These are phyloP conservation scores for Xiphophorus couchianus DNA, from an alignment of 2,113 vertebrate genomes.

Conservation along the genomic window DNA sequence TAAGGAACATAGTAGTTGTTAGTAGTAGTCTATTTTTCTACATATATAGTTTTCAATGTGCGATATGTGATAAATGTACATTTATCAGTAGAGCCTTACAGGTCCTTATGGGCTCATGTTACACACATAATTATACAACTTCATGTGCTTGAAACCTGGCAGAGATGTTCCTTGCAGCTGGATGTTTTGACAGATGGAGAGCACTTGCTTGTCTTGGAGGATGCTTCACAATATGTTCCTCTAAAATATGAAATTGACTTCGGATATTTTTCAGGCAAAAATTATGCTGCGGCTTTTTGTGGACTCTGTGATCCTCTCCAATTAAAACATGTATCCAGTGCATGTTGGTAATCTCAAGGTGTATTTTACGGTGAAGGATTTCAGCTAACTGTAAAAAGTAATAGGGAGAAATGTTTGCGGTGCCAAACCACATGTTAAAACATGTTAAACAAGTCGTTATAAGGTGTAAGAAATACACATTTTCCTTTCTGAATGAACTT, in stretches of 20 bases:
- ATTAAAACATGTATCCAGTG: neutral
- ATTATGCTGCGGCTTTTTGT: neutral
- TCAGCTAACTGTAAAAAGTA: conserved; percentile 1
- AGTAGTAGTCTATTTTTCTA: too few relatives aligned
- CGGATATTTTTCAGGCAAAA: conserved; percentile 25
- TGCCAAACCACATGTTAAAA: conserved; percentile 1
- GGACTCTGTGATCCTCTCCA: neutral
- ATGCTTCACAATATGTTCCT: conserved; percentile 7
- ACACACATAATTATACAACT: conserved; percentile 25
- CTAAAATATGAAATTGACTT: conserved; percentile 8
- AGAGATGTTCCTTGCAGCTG: conserved; percentile 4
- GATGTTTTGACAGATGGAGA: conserved; percentile 37
- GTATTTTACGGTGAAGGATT: neutral
- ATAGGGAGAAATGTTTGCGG: conserved; percentile 21
- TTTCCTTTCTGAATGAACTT: neutral
- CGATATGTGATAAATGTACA: too few relatives aligned
- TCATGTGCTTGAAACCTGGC: neutral
- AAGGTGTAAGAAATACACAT: neutral
- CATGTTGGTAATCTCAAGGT: neutral
- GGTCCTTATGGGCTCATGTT: conserved; percentile 17
- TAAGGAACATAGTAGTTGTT: too few relatives aligned
- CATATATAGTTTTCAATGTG: too few relatives aligned
- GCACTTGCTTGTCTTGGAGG: conserved; percentile 9
- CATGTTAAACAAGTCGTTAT: neutral
- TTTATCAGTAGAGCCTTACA: neutral